A percentile compares a stretch with the other conserved stretches of the same genome.
These are phyloP conservation scores for Drosophila sturtevanti DNA, from an alignment of 1,140 invertebrate genomes.

Conservation along the genomic window DNA sequence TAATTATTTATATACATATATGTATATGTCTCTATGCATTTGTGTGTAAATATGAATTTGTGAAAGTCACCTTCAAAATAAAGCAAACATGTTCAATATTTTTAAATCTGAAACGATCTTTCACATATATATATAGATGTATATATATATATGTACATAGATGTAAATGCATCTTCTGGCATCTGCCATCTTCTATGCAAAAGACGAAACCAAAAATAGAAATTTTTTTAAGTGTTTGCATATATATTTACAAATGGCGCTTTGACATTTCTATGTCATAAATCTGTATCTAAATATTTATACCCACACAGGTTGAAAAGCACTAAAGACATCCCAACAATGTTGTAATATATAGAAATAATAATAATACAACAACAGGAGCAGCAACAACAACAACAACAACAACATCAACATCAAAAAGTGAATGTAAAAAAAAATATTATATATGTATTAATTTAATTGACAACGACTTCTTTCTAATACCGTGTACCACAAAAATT, in stretches of 20 bases:
- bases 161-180: conserved; percentile 20
- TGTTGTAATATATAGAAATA: conserved; percentile 23
- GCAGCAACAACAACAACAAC: too few relatives aligned
- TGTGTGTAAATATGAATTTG: background rate
- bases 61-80: conserved; percentile 66
- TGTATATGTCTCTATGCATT: background rate
- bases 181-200: conserved; percentile 34
- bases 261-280: conserved; percentile 76
- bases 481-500: background rate
- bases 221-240: conserved; percentile 47
- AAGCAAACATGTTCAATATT: conserved; percentile 43
- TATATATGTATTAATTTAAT: too few relatives aligned
- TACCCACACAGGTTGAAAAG: conserved; percentile 20
- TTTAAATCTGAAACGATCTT: conserved; percentile 24
- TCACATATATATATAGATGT: conserved; percentile 14
- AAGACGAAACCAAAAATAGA: conserved; percentile 35
- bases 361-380: conserved; percentile 24
- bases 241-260: conserved; percentile 27
- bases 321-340: conserved; percentile 43
- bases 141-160: too few relatives aligned
- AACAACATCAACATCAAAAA: conserved; percentile 49
- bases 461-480: background rate
- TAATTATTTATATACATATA: too few relatives aligned
- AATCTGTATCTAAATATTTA: conserved; percentile 54
- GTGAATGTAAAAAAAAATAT: conserved; percentile 56